These are phyloP conservation scores for Lycorma delicatula DNA, from an alignment of 1,140 invertebrate genomes.

Conservation along the genomic window DNA sequence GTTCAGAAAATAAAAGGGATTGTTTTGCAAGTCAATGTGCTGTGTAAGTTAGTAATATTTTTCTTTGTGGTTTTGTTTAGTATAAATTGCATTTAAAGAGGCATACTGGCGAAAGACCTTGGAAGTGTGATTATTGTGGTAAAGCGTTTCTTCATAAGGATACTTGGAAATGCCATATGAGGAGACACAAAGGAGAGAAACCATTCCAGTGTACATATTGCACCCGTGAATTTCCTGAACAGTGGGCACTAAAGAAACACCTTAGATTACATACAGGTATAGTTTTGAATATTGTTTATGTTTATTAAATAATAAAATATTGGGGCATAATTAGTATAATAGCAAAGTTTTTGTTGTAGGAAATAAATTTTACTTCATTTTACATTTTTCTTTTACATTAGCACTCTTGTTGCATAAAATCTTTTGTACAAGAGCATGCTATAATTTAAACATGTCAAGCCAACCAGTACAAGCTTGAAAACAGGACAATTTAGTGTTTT, in stretches of 20 bases:
- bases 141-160: constrained; percentile 58
- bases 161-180: constrained; percentile 51
- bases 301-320: too few species aligned
- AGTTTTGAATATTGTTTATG: too few species aligned
- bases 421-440: too few species aligned
- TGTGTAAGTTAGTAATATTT: background rate
- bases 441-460: too few species aligned
- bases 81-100: constrained; percentile 42
- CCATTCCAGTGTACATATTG: constrained; percentile 53
- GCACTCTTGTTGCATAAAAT: too few species aligned
- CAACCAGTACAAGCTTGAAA: too few species aligned
- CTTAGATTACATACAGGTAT: constrained; percentile 51
- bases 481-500: too few species aligned
- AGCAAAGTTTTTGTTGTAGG: background rate
- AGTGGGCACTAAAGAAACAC: constrained; percentile 59
- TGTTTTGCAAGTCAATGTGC: background rate
- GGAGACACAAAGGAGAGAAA: constrained; percentile 52
- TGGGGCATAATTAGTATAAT: too few species aligned
- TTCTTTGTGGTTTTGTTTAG: constrained; percentile 18
- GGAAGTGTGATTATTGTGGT: constrained; percentile 49
- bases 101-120: constrained; percentile 53
- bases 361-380: constrained; percentile 7
- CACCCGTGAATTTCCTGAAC: constrained; percentile 51
- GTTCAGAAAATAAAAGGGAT: constrained; percentile 37
- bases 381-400: constrained; percentile 13